These are phyloP conservation scores for Brachionus asplanchnoidis DNA, from an alignment of 1,140 invertebrate species.

Conservation along the genomic window DNA sequence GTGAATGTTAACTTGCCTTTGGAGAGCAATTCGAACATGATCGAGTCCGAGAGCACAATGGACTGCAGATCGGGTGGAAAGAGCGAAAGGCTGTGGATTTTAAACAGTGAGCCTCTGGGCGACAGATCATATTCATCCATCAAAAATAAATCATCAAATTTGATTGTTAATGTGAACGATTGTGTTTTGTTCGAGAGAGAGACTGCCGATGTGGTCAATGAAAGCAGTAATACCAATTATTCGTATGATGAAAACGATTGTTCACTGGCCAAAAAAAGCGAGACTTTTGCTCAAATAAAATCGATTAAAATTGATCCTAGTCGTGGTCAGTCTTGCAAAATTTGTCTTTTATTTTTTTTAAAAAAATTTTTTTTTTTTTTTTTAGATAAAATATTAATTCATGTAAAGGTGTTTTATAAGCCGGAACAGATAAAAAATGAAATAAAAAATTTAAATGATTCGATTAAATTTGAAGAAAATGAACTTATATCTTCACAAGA, in stretches of 20 bases:
- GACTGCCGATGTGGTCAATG: neutral
- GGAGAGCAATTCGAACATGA: neutral
- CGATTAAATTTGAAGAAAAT: constrained; percentile 17
- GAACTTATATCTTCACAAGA: constrained; percentile 3
- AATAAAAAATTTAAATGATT: constrained; percentile 13
- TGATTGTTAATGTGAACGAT: neutral
- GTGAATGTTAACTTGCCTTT: neutral
- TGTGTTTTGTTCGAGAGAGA: neutral
- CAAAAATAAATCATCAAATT: neutral
- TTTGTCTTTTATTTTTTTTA: neutral
- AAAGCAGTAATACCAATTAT: constrained; percentile 16
- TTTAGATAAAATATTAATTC: neutral
- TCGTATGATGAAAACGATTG: constrained; percentile 19
- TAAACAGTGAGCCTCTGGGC: constrained; percentile 9
- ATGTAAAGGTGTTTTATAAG: neutral
- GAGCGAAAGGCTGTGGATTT: neutral
- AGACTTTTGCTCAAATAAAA: constrained; percentile 20
- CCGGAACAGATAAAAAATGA: constrained; percentile 21
- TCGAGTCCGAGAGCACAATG: constrained; percentile 3
- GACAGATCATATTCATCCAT: neutral
- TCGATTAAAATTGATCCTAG: neutral
- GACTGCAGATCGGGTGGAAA: neutral
- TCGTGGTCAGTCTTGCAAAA: neutral
- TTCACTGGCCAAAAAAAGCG: neutral
- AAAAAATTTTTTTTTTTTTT: neutral